Evolutionary conservation across 2,113 vertebrate species (phyloP).

Genomic region (Tachysurus vachellii): DNA sequence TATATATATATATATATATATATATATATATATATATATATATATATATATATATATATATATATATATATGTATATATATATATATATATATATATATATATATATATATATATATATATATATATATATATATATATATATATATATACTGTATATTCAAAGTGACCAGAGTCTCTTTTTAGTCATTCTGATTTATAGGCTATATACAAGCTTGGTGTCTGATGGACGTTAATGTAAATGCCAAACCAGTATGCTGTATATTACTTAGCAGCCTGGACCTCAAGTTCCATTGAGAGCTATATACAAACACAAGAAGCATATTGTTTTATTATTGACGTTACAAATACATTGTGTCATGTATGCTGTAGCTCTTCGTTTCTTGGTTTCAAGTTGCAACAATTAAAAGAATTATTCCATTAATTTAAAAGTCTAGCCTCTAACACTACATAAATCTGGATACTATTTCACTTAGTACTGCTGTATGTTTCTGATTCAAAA

Average conservation of each 20-base stretch:
- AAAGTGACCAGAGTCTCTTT: background rate
- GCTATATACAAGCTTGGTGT: background rate
- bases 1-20: too few relatives aligned
- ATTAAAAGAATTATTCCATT: background rate
- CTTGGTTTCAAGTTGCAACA: background rate
- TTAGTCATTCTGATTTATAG: slow-evolving; percentile 18
- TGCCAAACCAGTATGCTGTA: background rate
- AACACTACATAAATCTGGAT: background rate
- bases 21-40: background rate
- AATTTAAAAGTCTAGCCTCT: background rate
- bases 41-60: background rate
- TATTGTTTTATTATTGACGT: background rate
- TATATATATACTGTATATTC: background rate
- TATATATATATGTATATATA: too few relatives aligned
- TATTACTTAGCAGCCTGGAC: background rate
- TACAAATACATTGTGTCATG: background rate
- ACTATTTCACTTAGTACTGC: background rate
- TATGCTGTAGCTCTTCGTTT: background rate
- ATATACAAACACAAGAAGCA: background rate
- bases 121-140: background rate
- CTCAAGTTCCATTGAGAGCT: background rate
- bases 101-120: too few relatives aligned
- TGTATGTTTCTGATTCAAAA: background rate
- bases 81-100: too few relatives aligned
- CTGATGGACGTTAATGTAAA: background rate